These are phyloP conservation scores for Calephelis virginiensis DNA, from an alignment of 1,140 invertebrate species.

Conservation along the genomic window DNA sequence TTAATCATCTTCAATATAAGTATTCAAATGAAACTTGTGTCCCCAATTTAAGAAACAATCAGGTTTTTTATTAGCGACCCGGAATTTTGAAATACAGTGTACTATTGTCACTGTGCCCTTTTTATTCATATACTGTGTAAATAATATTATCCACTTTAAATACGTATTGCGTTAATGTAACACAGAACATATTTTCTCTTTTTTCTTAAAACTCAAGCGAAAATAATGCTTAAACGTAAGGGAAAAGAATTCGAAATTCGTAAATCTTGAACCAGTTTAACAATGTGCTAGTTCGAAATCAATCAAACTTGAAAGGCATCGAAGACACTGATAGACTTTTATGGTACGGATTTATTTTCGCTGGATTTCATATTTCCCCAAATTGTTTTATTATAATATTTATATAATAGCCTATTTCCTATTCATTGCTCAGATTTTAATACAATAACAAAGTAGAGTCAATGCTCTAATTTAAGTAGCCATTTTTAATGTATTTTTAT, in stretches of 20 bases:
- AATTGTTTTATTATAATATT: conserved; percentile 16
- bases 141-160: background rate
- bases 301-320: conserved; percentile 1
- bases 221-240: background rate
- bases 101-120: no score
- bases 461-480: no score
- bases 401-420: background rate
- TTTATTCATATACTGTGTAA: no score
- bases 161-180: background rate
- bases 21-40: no score
- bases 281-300: conserved; percentile 3
- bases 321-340: conserved; percentile 10
- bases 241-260: background rate
- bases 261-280: background rate
- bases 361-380: background rate
- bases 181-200: background rate
- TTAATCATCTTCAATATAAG: no score
- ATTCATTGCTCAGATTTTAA: background rate
- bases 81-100: no score
- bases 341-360: conserved; percentile 2
- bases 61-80: no score
- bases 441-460: background rate
- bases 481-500: no score
- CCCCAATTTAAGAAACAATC: no score
- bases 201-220: background rate